These are phyloP conservation scores for Catharus bicknelli DNA, from an alignment of 2,113 vertebrate genomes.

Conservation along the genomic window DNA sequence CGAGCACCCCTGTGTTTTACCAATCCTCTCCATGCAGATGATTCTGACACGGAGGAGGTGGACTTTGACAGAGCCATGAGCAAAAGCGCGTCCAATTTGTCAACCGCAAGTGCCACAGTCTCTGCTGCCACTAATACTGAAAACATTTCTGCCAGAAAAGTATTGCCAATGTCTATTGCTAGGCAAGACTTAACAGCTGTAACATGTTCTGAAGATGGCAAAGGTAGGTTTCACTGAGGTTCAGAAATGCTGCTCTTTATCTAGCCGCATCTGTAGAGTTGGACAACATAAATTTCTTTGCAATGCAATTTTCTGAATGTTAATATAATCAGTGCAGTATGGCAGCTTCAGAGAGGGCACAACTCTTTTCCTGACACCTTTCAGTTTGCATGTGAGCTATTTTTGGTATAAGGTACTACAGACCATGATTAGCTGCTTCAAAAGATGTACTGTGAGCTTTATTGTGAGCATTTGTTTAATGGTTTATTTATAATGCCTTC, in stretches of 20 bases:
- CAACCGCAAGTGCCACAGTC: slow-evolving; percentile 86
- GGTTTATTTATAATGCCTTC: neutral
- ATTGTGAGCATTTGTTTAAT: neutral
- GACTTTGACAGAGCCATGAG: slow-evolving; percentile 67
- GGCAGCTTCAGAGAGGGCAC: neutral
- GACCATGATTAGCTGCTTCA: neutral
- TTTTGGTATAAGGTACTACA: neutral
- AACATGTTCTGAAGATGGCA: slow-evolving; percentile 63
- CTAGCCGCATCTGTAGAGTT: neutral
- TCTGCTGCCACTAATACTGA: slow-evolving; percentile 76
- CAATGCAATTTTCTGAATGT: neutral
- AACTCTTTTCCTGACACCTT: neutral
- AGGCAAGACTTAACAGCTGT: slow-evolving; percentile 74
- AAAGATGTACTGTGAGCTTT: neutral
- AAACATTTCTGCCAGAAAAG: slow-evolving; percentile 81
- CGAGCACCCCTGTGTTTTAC: slow-evolving; percentile 91
- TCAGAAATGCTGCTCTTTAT: neutral
- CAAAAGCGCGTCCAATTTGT: slow-evolving; percentile 74
- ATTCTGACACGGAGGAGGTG: slow-evolving; percentile 85
- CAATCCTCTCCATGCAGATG: slow-evolving; percentile 94
- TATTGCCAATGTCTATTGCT: slow-evolving; percentile 89
- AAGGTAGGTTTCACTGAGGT: slow-evolving; percentile 80
- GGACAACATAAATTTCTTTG: neutral
- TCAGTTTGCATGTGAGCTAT: neutral
- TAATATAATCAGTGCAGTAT: neutral